Evolutionary conservation across 2,797 vertebrate genomes (phyloP).

Genomic region (Morus bassanus): DNA sequence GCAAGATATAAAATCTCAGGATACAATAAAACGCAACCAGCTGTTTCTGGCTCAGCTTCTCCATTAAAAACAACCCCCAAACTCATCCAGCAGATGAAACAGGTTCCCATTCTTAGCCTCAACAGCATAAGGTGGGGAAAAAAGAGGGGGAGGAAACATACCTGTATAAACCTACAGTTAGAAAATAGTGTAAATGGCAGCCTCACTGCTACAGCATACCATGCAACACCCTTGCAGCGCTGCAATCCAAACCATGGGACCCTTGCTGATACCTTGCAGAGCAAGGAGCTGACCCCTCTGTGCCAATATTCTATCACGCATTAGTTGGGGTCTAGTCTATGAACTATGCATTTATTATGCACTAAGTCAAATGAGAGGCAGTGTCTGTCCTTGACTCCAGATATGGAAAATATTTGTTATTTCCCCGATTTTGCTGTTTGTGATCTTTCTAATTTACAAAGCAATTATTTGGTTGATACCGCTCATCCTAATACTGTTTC

Average conservation of each 20-base stretch:
- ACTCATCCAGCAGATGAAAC: background rate
- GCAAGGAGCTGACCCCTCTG: background rate
- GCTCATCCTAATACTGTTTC: background rate
- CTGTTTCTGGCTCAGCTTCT: background rate
- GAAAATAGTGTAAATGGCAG: background rate
- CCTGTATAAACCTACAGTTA: background rate
- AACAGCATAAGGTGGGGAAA: background rate
- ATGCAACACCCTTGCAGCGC: rapidly evolving
- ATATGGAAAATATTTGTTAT: background rate
- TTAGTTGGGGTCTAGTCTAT: no score
- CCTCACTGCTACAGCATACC: no score
- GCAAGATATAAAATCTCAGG: background rate
- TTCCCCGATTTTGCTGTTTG: rapidly evolving
- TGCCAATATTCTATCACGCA: rapidly evolving
- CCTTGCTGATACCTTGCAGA: no score
- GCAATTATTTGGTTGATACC: background rate
- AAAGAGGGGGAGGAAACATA: background rate
- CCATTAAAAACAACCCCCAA: background rate
- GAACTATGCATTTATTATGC: rapidly evolving
- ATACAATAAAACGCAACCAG: background rate
- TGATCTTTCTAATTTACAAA: background rate
- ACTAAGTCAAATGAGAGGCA: background rate
- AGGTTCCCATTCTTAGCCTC: no score
- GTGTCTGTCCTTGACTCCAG: background rate
- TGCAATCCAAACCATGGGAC: background rate